Evolutionary conservation across 2,797 vertebrate genomes (phyloP).

Genomic region (Microctenopoma stevenorrisi): DNA sequence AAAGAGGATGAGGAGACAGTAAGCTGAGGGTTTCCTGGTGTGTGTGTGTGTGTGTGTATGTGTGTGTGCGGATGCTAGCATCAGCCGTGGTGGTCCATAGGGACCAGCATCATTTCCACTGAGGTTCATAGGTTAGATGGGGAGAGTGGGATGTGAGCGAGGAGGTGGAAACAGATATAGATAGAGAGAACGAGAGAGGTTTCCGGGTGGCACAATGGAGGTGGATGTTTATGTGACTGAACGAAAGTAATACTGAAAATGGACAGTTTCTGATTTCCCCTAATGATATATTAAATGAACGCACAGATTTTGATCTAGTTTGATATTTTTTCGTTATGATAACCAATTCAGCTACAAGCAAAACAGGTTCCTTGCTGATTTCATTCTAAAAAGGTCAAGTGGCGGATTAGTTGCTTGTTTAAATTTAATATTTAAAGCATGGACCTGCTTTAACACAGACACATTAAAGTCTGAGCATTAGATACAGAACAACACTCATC

Average conservation of each 20-base stretch:
- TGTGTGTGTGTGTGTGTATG: conserved; percentile 25
- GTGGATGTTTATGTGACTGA: not conserved
- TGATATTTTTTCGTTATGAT: not conserved
- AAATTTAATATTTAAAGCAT: conserved; percentile 6
- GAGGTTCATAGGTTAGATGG: conserved; percentile 44
- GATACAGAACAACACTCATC: too few relatives aligned
- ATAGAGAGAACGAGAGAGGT: not conserved
- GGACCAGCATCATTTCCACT: conserved; percentile 23
- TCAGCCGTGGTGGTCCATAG: conserved; percentile 37
- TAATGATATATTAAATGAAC: conserved; percentile 7
- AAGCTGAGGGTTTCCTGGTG: conserved; percentile 51
- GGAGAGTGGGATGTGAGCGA: not conserved
- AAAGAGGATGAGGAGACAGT: conserved; percentile 58
- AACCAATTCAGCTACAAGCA: not conserved
- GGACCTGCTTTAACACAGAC: not conserved
- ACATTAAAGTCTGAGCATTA: not conserved
- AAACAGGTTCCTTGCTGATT: conserved; percentile 11
- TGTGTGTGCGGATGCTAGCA: conserved; percentile 30
- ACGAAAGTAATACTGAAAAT: not conserved
- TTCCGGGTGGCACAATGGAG: not conserved
- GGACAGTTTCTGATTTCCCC: not conserved
- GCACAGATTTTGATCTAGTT: not conserved
- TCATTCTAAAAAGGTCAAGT: conserved; percentile 16
- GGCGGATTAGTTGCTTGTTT: conserved; percentile 15
- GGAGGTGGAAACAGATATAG: conserved; percentile 7